A percentile compares a stretch with the other conserved stretches of the same genome.
phyloP scores from a whole-genome alignment of 2,888 invertebrate species.

The Chrysolina oricalcia region DNA sequence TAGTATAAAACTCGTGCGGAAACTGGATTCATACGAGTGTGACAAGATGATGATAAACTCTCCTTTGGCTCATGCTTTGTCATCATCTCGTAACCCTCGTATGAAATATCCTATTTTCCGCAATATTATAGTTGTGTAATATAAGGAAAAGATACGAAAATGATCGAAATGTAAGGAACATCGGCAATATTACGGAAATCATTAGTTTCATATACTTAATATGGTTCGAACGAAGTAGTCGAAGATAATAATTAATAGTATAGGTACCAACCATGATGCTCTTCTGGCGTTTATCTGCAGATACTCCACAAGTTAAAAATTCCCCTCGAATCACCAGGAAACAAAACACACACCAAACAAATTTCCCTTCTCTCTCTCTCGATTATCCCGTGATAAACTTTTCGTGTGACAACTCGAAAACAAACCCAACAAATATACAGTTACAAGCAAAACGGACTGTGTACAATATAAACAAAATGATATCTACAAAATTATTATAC shows the following conservation, averaged over 20 bases:
- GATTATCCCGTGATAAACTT: not conserved
- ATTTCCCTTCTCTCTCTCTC: not conserved
- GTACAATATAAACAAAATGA: constrained; percentile 31
- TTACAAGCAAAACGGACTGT: not conserved
- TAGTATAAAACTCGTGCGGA: too few species aligned
- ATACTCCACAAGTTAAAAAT: not conserved
- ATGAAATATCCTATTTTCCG: too few species aligned
- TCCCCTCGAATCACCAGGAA: not conserved
- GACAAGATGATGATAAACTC: too few species aligned
- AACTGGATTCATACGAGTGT: too few species aligned
- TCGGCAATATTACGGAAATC: too few species aligned
- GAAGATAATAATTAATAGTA: too few species aligned
- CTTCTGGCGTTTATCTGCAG: not conserved
- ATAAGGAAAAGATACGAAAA: too few species aligned
- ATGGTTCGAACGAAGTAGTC: not conserved
- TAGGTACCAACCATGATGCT: not conserved
- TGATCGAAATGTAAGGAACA: too few species aligned
- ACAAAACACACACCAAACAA: not conserved
- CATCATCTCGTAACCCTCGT: too few species aligned
- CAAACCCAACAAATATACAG: not conserved
- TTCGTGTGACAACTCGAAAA: not conserved
- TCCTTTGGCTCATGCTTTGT: too few species aligned
- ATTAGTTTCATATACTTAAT: not conserved
- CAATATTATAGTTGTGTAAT: too few species aligned
- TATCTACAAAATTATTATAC: constrained; percentile 42